Base-by-base conservation (phyloP, 2,113 vertebrate genomes). In the Pangasianodon gigas region DNA sequence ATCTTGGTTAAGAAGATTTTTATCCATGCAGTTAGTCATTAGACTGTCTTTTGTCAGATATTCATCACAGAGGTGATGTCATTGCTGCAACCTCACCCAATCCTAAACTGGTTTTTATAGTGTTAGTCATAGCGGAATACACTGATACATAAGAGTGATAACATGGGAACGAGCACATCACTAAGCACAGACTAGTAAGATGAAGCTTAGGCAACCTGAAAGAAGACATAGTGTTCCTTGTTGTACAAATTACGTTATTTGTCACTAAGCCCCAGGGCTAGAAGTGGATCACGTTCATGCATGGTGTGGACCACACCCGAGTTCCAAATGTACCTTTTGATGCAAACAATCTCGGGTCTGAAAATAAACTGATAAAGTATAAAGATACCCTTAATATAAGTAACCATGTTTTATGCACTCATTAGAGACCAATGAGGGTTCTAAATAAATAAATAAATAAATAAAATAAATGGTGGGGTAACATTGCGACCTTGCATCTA, bases 21-120 rank as follows among this genome's bases (percentile, higher is more conserved):
- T 80, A 19, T 81, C 51, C 51, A 32, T 83, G 77, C 51, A 82
- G 6, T 21, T 9, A 58, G 3, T 58, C n/a, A 26, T 60, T 46
- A 80, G 77, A 51, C 9, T 54, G 80, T 13, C 80, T 21, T 56
- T 83, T 83, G 54, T 83, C 80, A 83, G n/a, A 37, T 83, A 83
- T 79, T 51, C 24, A n/a, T 14, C 26, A 37, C 52, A 10, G 16
- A 58, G 80, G 24, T 83, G 80, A 83, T 83, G 80, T 83, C 80
- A 83, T n/a, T 56, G 18, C 52, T 83, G 52, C 6, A 10, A 32
- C 54, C 54, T 60, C 54, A 60, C 81, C n/a, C 81, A 24, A 58
- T 60, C 32, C 32, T 26, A 21, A 29, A 62, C 56, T 60, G 56
- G 54, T 62, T 41, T 29, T 84, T 16, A 44, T 62, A 60, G 56